Evolutionary conservation across 2,113 vertebrate genomes (phyloP).

Genomic region (Poeciliopsis prolifica): DNA sequence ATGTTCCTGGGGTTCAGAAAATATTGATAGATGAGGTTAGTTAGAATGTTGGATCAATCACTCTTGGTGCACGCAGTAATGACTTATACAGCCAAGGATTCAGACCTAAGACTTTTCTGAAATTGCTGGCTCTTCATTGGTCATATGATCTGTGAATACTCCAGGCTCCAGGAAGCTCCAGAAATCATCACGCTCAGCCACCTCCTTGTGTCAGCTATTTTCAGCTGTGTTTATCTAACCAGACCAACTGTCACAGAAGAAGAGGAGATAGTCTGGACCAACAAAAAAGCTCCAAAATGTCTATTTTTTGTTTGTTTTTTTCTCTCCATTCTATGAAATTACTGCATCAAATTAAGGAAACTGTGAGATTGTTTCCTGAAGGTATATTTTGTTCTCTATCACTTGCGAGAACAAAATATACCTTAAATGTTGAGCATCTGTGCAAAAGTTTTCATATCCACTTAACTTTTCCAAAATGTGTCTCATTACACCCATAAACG

Average conservation of each 20-base stretch:
- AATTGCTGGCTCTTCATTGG: background rate
- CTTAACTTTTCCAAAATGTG: background rate
- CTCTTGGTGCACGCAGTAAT: background rate
- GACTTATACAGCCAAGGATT: slow-evolving; percentile 20
- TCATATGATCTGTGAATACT: slow-evolving; percentile 27
- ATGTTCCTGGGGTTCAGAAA: slow-evolving; percentile 21
- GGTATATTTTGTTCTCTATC: background rate
- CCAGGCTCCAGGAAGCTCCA: slow-evolving; percentile 23
- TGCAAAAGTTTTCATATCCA: background rate
- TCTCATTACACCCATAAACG: background rate
- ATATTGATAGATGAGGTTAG: slow-evolving; percentile 11
- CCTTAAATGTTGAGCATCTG: background rate
- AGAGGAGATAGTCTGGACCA: slow-evolving; percentile 28
- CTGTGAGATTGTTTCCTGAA: background rate
- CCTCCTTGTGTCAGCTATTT: slow-evolving; percentile 48
- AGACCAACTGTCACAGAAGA: slow-evolving; percentile 53
- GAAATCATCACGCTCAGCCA: slow-evolving; percentile 24
- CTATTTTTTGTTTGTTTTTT: background rate
- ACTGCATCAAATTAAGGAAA: background rate
- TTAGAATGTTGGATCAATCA: slow-evolving; percentile 27
- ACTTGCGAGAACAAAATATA: too few relatives aligned
- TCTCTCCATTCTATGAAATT: background rate
- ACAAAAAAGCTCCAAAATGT: slow-evolving; percentile 5
- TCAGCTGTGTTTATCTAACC: slow-evolving; percentile 35
- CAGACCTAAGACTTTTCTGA: slow-evolving; percentile 2